phyloP scores from a whole-genome alignment of 2,797 vertebrate genomes.

The Falco novaeseelandiae region DNA sequence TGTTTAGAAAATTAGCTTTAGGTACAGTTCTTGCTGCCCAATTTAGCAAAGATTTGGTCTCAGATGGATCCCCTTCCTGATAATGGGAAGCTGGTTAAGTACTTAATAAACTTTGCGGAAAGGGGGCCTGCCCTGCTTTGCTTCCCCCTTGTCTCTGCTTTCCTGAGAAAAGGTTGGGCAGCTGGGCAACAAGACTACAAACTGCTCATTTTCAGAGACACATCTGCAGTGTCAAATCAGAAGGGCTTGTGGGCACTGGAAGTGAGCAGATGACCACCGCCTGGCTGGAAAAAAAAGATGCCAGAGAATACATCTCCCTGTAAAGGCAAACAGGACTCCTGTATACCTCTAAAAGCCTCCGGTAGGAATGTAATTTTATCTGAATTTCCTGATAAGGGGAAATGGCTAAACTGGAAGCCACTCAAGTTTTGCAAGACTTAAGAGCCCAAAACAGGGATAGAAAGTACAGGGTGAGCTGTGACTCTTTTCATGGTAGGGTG shows the following conservation, averaged over 20 bases:
- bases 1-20: neutral
- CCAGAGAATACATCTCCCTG: neutral
- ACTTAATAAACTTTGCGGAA: neutral
- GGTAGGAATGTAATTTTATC: slow-evolving; percentile 57
- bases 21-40: neutral
- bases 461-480: neutral
- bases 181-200: neutral
- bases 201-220: neutral
- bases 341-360: slow-evolving; percentile 51
- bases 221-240: neutral
- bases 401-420: slow-evolving; percentile 58
- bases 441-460: neutral
- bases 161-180: neutral
- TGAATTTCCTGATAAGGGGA: slow-evolving; percentile 61
- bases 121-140: neutral
- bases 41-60: neutral
- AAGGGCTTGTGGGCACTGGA: neutral
- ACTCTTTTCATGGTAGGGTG: fast-evolving
- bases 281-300: neutral
- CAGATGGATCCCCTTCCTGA: neutral
- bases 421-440: slow-evolving; percentile 26
- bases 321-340: neutral
- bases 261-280: neutral
- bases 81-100: neutral
- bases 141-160: neutral